These are phyloP conservation scores for Pleuronectes platessa DNA, from an alignment of 2,113 vertebrate genomes.

Conservation along the genomic window DNA sequence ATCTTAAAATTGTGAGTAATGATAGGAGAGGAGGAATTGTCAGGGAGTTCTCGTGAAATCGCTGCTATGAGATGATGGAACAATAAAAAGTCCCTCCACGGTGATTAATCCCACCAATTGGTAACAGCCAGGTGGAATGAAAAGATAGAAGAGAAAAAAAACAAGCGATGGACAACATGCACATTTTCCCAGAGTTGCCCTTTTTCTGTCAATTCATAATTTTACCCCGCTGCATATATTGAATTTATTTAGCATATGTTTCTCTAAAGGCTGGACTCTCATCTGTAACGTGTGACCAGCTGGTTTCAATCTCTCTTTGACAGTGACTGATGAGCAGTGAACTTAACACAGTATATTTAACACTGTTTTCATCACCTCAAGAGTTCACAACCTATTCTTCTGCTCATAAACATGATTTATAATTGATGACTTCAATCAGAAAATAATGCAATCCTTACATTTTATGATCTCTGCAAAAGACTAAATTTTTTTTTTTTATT, in stretches of 20 bases:
- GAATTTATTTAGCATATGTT: constrained; percentile 16
- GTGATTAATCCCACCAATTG: constrained; percentile 72
- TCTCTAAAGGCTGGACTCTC: neutral
- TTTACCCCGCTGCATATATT: neutral
- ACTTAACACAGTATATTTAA: neutral
- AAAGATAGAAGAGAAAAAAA: constrained; percentile 5
- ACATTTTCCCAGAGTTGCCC: no score
- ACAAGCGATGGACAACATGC: neutral
- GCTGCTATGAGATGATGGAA: constrained; percentile 68
- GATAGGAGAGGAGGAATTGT: constrained; percentile 54
- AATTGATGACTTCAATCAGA: neutral
- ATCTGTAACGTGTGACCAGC: neutral
- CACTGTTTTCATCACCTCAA: neutral
- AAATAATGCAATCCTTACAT: neutral
- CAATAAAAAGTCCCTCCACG: constrained; percentile 63
- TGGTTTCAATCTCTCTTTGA: no score
- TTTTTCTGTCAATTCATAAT: no score
- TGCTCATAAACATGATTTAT: neutral
- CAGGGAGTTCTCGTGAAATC: constrained; percentile 59
- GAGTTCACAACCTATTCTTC: neutral
- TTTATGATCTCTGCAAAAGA: constrained; percentile 7
- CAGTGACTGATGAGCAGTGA: neutral
- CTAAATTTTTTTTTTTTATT: neutral
- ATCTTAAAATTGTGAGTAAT: constrained; percentile 76
- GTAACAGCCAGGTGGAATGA: constrained; percentile 47